Conservation (phyloP, 2,888 invertebrate genomes). For the Clanis bilineata region DNA sequence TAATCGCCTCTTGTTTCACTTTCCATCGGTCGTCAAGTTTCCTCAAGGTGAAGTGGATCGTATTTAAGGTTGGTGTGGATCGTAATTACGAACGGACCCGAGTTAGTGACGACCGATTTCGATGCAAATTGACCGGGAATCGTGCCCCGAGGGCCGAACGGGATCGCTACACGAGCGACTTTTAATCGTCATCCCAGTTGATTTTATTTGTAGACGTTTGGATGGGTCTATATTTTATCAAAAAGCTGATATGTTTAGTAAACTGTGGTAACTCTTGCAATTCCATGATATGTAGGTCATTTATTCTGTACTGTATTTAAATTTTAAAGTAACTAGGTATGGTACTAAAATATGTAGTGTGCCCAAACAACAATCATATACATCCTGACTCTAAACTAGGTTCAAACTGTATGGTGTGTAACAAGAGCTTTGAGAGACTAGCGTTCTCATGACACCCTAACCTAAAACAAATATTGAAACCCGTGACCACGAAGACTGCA, state of each 20-base stretch:
- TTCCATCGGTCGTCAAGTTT: not conserved
- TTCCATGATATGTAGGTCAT: no score
- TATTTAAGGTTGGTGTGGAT: constrained; percentile 2
- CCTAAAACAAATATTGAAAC: no score
- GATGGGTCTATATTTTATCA: not conserved
- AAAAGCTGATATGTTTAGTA: not conserved
- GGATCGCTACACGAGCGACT: constrained; percentile 18
- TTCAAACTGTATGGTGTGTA: no score
- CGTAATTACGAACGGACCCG: constrained; percentile 14
- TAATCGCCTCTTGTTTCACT: not conserved
- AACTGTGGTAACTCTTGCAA: not conserved
- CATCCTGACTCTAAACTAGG: no score
- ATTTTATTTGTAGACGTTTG: not conserved
- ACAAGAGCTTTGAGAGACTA: no score
- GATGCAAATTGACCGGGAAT: constrained; percentile 27
- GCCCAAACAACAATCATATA: no score
- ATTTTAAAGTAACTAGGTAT: not conserved
- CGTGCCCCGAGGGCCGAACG: constrained; percentile 16
- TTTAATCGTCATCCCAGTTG: not conserved
- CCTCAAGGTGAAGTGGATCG: not conserved
- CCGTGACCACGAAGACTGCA: no score
- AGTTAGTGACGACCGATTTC: constrained; percentile 23
- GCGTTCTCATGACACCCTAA: no score
- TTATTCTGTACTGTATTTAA: not conserved
- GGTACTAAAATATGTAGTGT: no score